Conservation (phyloP, 2,797 vertebrate genomes). For the Gallinago solitaria region DNA sequence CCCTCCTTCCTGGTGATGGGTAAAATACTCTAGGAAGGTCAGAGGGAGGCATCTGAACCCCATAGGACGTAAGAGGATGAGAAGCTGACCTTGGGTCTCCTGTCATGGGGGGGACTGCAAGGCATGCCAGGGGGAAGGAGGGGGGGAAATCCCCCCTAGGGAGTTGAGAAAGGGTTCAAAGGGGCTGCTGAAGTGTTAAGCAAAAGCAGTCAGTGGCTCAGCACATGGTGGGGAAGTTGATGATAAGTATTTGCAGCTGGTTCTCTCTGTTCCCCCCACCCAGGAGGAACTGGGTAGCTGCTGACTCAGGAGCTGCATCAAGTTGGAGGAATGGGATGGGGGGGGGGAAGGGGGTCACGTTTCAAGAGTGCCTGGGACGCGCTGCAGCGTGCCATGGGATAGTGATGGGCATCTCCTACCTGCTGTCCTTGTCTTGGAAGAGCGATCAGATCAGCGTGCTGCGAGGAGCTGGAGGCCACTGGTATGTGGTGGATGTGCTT, state of each 20-base stretch:
- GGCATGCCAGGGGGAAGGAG: neutral
- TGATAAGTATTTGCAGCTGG: slow-evolving; percentile 37
- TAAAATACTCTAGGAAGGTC: neutral
- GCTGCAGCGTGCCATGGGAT: neutral
- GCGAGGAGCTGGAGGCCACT: neutral
- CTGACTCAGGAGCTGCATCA: slow-evolving; percentile 20
- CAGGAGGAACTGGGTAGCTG: neutral
- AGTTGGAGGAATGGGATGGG: neutral
- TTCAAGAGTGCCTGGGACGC: neutral
- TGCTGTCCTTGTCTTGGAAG: neutral
- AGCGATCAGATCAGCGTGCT: neutral
- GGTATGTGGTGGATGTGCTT: neutral
- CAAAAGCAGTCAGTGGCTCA: neutral
- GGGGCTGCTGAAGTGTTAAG: neutral
- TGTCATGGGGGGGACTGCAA: neutral
- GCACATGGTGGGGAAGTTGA: slow-evolving; percentile 11
- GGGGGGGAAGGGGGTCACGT: neutral
- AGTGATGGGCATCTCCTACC: neutral
- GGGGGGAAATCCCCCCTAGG: neutral
- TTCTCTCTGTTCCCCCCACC: neutral
- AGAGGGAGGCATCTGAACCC: neutral
- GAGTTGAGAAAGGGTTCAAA: neutral
- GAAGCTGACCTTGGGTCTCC: neutral
- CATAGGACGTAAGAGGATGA: neutral
- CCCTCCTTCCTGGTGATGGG: neutral